phyloP scores from a whole-genome alignment of 2,113 vertebrate species.

The Centropristis striata region DNA sequence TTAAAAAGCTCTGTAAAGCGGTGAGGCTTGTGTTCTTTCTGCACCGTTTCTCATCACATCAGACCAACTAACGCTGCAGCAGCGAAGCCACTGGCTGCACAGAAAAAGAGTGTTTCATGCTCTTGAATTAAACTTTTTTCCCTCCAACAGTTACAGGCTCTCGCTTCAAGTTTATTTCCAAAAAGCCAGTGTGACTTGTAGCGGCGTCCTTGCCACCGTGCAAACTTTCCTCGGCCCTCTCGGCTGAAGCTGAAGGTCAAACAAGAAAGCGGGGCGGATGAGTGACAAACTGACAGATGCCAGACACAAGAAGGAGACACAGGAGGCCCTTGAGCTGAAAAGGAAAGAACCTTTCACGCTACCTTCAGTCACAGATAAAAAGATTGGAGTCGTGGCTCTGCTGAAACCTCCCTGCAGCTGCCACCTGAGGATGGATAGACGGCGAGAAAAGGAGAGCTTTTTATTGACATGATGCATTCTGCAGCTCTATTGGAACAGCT shows the following conservation, averaged over 20 bases:
- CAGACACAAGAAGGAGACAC: background rate
- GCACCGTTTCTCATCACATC: background rate
- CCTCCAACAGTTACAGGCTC: background rate
- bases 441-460: slow-evolving; percentile 16
- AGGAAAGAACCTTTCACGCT: slow-evolving; percentile 42
- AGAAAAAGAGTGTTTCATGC: background rate
- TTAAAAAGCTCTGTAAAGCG: too few relatives aligned
- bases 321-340: slow-evolving; percentile 43
- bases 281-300: slow-evolving; percentile 34
- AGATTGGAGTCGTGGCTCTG: slow-evolving; percentile 1
- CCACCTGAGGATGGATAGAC: slow-evolving; percentile 24
- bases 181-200: background rate
- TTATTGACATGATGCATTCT: slow-evolving; percentile 25
- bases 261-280: slow-evolving; percentile 2
- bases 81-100: background rate
- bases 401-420: slow-evolving; percentile 35
- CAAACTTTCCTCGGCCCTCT: background rate
- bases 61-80: background rate
- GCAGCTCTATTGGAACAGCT: slow-evolving; percentile 47
- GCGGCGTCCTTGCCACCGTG: background rate
- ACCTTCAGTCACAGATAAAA: slow-evolving; percentile 37
- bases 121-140: background rate
- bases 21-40: too few relatives aligned
- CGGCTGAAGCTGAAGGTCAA: background rate
- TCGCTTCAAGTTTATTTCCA: background rate